Base-by-base conservation (phyloP, 2,888 invertebrate species). In the Diaprepes abbreviatus region DNA sequence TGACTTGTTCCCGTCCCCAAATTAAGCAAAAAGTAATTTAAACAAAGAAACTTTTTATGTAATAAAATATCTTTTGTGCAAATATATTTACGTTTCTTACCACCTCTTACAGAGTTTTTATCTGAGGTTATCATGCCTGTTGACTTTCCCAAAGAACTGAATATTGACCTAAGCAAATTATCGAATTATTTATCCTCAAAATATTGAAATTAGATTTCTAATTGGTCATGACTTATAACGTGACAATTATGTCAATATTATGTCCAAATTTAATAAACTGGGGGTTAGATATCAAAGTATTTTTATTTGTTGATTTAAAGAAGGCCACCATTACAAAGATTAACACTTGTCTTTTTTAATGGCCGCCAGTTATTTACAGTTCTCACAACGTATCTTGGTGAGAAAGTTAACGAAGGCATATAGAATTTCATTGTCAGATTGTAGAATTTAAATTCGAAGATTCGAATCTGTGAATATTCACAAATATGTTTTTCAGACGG, bases 61-160 rank as follows among this genome's bases (percentile, higher is more conserved):
- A n/a, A n/a, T n/a, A n/a, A n/a, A n/a, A n/a, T n/a, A n/a, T n/a
- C n/a, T n/a, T n/a, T n/a, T n/a, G n/a, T n/a, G n/a, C n/a, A n/a
- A n/a, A n/a, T n/a, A n/a, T 14, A 16, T 40, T 40, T 40, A 17
- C 14, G 4, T 6, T 40, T 48, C 3, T 12, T 7, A 10, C 24
- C 21, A 10, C 43, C 14, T 2, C 10, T 45, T 2, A 3, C 17
- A 17, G 7, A 6, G 43, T 43, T 19, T 19, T 3, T 33, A 33
- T 43, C 43, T 19, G 5, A 43, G 43, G 17, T 21, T 43, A 43
- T 33, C 54, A 17, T n/a, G n/a, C n/a, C n/a, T n/a, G n/a, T n/a
- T 54, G 6, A 28, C 9, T 17, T 16, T 54, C 17, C 10, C 24
- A 19, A 54, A 17, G 5, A 31, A 16, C 12, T 10, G 17, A 16